phyloP scores from a whole-genome alignment of 2,888 invertebrate species.

The Limnephilus auricula region DNA sequence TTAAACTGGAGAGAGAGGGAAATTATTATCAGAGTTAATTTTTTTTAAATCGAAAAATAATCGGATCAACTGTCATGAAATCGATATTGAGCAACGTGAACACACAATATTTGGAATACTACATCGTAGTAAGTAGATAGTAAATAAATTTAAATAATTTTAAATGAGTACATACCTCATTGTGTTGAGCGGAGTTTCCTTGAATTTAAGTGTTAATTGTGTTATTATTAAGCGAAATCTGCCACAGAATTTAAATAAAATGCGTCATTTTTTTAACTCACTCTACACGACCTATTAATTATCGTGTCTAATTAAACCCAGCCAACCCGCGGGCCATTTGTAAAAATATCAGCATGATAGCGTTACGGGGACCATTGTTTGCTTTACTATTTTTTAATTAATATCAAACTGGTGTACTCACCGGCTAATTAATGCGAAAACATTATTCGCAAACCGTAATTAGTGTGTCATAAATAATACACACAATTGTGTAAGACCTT shows the following conservation, averaged over 20 bases:
- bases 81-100: neutral
- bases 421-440: neutral
- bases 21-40: too few relatives aligned
- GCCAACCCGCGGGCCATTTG: conserved; percentile 23
- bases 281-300: neutral
- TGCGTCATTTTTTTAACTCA: conserved; percentile 10
- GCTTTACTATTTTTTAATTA: conserved; percentile 25
- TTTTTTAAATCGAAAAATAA: too few relatives aligned
- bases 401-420: neutral
- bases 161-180: neutral
- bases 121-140: neutral
- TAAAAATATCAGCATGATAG: neutral
- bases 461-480: neutral
- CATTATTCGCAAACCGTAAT: neutral
- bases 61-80: neutral
- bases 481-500: neutral
- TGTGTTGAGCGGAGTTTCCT: neutral
- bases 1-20: too few relatives aligned
- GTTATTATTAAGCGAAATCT: neutral
- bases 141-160: neutral
- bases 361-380: conserved; percentile 24
- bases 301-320: conserved; percentile 29
- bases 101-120: neutral
- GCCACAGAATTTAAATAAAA: conserved; percentile 13
- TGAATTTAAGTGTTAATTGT: neutral